Base-by-base conservation (phyloP, 2,888 invertebrate genomes). In the Drosophila tripunctata region DNA sequence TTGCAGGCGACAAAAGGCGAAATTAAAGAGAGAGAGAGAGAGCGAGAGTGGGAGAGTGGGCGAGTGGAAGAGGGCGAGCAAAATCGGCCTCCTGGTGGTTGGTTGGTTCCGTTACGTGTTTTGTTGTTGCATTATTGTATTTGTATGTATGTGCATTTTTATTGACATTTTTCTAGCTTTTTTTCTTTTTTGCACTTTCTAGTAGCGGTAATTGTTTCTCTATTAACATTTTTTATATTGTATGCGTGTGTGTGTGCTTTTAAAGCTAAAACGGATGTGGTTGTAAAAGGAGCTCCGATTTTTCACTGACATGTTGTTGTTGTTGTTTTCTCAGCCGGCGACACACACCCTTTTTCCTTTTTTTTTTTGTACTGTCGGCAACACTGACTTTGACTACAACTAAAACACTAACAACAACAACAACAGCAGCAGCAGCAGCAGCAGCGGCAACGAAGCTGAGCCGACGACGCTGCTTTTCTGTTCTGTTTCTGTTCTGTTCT, bases 141-240 rank as follows among this genome's bases (percentile, higher is more conserved):
- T n/a, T n/a, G n/a, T n/a, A n/a, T n/a, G n/a, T 67, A 68, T 86
- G 10, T 27, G 27, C 10, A 82, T 78, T 87, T 87, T 87, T 81
- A 81, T 81, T 81, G 81, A 81, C 81, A 87, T 81, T 81, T 81
- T 38, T 56, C 30, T 22, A 33, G 43, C 33, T 33, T 66, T 75
- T 27, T 27, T 22, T 24, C n/a, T 65, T 47, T 60, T 51, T 60
- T 70, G 58, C 63, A 75, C 45, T 76, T 63, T 54, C 27, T 45
- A 50, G 24, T 45, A 38, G 27, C 21, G 51, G 17, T n/a, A n/a
- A 31, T 17, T 30, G 14, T 3, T 38, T 17, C 7, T 30, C 12
- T 22, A 35, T 38, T 27, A 27, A 10, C 10, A 27, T 5, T 19
- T 8, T 17, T 44, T 36, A 15, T 19, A 17, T 52, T 31, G 24